phyloP scores from a whole-genome alignment of 2,797 vertebrate species.

The Poeciliopsis gracilis region DNA sequence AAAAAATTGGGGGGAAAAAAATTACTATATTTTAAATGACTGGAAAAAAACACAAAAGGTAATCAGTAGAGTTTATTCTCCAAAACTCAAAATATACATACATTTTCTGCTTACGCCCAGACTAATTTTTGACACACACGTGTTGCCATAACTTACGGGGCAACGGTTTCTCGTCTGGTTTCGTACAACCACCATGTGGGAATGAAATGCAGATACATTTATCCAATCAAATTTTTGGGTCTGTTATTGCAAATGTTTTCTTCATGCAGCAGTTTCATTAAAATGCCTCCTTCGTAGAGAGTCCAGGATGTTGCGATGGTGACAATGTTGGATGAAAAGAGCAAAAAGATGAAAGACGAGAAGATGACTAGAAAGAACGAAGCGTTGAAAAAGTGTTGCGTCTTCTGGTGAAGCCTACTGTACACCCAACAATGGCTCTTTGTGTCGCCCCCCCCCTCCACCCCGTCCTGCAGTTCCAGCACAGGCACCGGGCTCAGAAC shows the following conservation, averaged over 20 bases:
- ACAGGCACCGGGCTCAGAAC: slow-evolving; percentile 40
- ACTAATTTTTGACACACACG: background rate
- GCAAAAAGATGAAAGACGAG: background rate
- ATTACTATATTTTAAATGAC: too few relatives aligned
- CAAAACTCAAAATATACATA: background rate
- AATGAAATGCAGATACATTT: background rate
- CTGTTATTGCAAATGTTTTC: background rate
- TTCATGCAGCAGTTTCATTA: background rate
- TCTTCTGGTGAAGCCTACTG: slow-evolving; percentile 11
- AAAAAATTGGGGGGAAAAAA: too few relatives aligned
- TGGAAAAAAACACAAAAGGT: background rate
- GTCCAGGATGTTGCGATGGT: background rate
- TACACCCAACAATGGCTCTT: slow-evolving; percentile 51
- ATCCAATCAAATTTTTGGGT: background rate
- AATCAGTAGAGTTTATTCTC: background rate
- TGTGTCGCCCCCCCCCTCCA: slow-evolving; percentile 35
- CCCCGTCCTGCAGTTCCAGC: slow-evolving; percentile 39
- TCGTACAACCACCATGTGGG: background rate
- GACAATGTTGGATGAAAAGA: too few relatives aligned
- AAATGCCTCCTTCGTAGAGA: background rate
- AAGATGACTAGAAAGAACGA: background rate
- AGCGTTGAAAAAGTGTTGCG: background rate
- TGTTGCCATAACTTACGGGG: background rate
- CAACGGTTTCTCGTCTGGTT: background rate
- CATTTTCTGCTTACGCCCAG: background rate